These are phyloP conservation scores for Bombus difficillimus DNA, from an alignment of 1,140 invertebrate genomes.

Conservation along the genomic window DNA sequence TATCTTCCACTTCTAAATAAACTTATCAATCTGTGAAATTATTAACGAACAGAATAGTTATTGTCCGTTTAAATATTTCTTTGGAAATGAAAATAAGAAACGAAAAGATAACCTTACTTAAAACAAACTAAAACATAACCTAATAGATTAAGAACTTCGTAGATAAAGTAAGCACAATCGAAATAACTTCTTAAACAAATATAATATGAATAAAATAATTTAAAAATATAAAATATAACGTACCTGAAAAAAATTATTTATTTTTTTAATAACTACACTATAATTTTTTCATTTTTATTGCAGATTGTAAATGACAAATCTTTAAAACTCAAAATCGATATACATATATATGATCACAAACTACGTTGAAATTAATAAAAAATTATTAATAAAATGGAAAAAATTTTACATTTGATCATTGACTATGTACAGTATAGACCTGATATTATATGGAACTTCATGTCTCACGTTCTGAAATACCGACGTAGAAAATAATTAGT, in stretches of 20 bases:
- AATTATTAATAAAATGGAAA: background rate
- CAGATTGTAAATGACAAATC: background rate
- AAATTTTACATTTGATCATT: background rate
- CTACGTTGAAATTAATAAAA: background rate
- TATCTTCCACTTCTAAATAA: background rate
- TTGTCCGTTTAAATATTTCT: background rate
- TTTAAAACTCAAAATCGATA: background rate
- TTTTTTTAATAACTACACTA: background rate
- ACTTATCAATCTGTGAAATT: background rate
- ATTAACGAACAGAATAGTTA: background rate
- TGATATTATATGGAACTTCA: too few species aligned
- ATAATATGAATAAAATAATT: background rate
- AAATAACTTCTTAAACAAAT: background rate
- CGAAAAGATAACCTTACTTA: background rate
- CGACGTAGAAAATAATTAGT: too few species aligned
- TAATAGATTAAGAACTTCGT: background rate
- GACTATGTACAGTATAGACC: too few species aligned
- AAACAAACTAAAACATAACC: slow-evolving; percentile 11
- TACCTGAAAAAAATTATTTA: background rate
- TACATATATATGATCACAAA: background rate
- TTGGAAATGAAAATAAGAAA: background rate
- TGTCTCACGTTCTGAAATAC: too few species aligned
- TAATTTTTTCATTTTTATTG: background rate
- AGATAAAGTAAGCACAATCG: background rate
- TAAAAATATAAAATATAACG: background rate